Evolutionary conservation across 2,888 invertebrate genomes (phyloP), one percentile per base, ranked within the genome.

Genomic region (Melipona beecheii): DNA sequence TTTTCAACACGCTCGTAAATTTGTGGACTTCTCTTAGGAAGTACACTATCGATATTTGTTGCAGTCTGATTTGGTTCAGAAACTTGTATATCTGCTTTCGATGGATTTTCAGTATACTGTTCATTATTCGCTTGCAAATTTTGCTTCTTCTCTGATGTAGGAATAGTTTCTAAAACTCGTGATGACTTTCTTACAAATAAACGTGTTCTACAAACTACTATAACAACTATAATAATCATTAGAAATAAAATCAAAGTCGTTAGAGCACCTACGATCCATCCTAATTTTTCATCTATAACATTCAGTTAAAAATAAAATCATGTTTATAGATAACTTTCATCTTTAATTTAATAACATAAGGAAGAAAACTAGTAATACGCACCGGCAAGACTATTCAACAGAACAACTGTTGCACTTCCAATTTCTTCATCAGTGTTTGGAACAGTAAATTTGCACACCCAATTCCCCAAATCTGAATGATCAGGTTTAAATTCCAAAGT

Each of bases 181-280:
- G 92, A 84, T 0, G 90, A 85, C 36, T 89, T 92, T 36, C 87
- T 82, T 0, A 87, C 83, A 60, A 93, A 93, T 17, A 93, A 86
- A 15, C 91, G 91, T 17, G 91, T 90, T 74, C 91, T 93, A 78
- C 91, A 94, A 1, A 94, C 93, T 2, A 93, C 93, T 58, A 94
- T 56, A 2, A 93, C 94, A 0, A 94, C 94, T 2, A 93, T 89
- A 9, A 92, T 88, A 58, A 94, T 93, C 86, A 93, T 89, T 21
- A 94, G 86, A 31, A 94, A 91, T 21, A 94, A 83, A 49, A 93
- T 91, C 43, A 93, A 65, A 2, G 93, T 91, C 4, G 94, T 94
- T 56, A 93, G 78, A 3, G 93, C 92, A n/a, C 94, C 94, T 19
- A 94, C 94, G 21, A 94, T 91, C 94, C 94, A 94, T 72, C 93